phyloP scores from a whole-genome alignment of 2,797 vertebrate species.

The Ambastaia sidthimunki region DNA sequence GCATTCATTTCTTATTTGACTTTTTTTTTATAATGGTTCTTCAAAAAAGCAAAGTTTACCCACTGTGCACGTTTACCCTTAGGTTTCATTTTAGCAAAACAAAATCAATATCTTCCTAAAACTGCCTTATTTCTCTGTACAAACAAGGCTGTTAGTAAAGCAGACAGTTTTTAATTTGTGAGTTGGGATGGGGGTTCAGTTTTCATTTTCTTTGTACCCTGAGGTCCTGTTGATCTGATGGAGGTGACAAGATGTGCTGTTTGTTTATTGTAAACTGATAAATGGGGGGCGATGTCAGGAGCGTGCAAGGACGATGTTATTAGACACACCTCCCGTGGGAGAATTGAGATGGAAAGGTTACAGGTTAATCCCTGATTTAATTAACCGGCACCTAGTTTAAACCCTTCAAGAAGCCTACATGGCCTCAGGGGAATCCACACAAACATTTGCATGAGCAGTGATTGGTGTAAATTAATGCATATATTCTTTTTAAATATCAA shows the following conservation, averaged over 20 bases:
- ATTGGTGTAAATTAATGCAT: background rate
- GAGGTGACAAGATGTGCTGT: constrained; percentile 4
- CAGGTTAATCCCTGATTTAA: constrained; percentile 42
- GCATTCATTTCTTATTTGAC: background rate
- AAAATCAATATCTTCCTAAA: constrained; percentile 43
- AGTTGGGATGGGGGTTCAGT: background rate
- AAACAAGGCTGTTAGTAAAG: constrained; percentile 31
- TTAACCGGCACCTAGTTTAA: background rate
- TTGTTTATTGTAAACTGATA: constrained; percentile 30
- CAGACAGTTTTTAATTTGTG: constrained; percentile 41
- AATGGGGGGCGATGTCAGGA: constrained; percentile 32
- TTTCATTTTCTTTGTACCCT: constrained; percentile 26
- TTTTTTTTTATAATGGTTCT: constrained; percentile 8
- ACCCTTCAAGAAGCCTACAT: background rate
- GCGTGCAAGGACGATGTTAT: constrained; percentile 22
- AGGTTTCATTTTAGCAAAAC: constrained; percentile 32
- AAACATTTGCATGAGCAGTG: background rate
- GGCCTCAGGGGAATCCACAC: background rate
- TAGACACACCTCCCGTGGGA: constrained; percentile 36
- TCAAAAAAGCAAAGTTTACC: background rate
- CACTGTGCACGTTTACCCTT: constrained; percentile 22
- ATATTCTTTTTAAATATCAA: no score
- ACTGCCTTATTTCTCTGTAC: constrained; percentile 11
- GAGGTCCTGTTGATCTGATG: constrained; percentile 10
- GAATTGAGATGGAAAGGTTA: constrained; percentile 11